A percentile compares a stretch with the other conserved stretches of the same genome.
Evolutionary conservation across 2,888 invertebrate genomes (phyloP).

Genomic region (Tinea semifulvella): DNA sequence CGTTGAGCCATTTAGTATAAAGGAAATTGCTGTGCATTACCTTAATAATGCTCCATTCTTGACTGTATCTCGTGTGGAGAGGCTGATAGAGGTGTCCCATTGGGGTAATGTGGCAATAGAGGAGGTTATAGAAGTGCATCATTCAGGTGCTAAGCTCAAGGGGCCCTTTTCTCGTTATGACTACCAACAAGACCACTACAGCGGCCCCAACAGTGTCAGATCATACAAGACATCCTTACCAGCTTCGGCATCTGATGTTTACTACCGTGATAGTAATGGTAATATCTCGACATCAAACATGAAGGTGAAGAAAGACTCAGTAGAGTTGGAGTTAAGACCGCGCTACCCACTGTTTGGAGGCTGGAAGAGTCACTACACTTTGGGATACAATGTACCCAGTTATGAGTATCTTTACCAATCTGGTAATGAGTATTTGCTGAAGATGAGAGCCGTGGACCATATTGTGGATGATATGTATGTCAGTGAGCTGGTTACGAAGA

Average conservation of each 20-base stretch:
- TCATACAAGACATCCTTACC: conserved; percentile 88
- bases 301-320: conserved; percentile 86
- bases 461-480: conserved; percentile 97
- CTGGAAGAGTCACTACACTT: conserved; percentile 96
- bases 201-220: conserved; percentile 88
- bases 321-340: conserved; percentile 95
- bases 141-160: conserved; percentile 92
- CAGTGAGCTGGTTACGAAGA: conserved; percentile 85
- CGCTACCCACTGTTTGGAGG: conserved; percentile 98
- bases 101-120: conserved; percentile 99
- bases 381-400: conserved; percentile 97
- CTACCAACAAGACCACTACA: conserved; percentile 92
- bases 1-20: conserved; percentile 64
- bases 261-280: conserved; percentile 96
- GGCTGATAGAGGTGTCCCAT: conserved; percentile 95
- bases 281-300: conserved; percentile 98
- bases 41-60: conserved; percentile 97
- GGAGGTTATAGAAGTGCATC: conserved; percentile 90
- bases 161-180: conserved; percentile 97
- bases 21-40: conserved; percentile 84
- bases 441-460: conserved; percentile 96
- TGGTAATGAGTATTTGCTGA: conserved; percentile 82
- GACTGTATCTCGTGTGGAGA: conserved; percentile 86
- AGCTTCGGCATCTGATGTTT: conserved; percentile 93
- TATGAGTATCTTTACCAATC: conserved; percentile 92